phyloP scores from a whole-genome alignment of 2,113 vertebrate species.

The Urocynchramus pylzowi region DNA sequence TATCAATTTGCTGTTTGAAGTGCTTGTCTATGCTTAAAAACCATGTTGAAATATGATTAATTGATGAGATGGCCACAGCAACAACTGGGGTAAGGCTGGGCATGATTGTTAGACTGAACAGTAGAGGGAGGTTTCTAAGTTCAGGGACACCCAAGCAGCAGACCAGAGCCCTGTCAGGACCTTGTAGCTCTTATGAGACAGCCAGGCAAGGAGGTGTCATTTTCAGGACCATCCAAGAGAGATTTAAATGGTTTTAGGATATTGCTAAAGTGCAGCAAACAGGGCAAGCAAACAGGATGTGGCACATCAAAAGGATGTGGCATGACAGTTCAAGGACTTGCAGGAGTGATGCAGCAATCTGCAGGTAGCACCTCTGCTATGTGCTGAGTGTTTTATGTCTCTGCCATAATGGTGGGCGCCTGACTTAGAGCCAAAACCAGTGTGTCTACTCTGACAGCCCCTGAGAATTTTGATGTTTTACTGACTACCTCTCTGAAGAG shows the following conservation, averaged over 20 bases:
- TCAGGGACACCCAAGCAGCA: neutral
- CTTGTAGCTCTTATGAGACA: neutral
- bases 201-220: neutral
- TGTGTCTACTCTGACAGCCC: neutral
- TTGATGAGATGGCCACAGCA: neutral
- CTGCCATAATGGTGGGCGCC: neutral
- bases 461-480: neutral
- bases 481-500: neutral
- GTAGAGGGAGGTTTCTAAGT: neutral
- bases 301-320: neutral
- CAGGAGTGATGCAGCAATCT: neutral
- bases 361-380: too few species aligned
- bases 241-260: neutral
- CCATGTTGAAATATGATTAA: neutral
- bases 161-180: neutral
- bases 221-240: neutral
- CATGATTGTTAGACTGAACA: neutral
- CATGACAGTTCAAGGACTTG: neutral
- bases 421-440: neutral
- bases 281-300: accelerated
- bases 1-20: neutral
- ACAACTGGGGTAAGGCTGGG: neutral
- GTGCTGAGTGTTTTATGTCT: neutral
- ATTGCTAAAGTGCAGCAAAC: neutral
- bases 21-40: neutral